Evolutionary conservation across 1,140 invertebrate genomes (phyloP).

Genomic region (Polypedilum vanderplanki): DNA sequence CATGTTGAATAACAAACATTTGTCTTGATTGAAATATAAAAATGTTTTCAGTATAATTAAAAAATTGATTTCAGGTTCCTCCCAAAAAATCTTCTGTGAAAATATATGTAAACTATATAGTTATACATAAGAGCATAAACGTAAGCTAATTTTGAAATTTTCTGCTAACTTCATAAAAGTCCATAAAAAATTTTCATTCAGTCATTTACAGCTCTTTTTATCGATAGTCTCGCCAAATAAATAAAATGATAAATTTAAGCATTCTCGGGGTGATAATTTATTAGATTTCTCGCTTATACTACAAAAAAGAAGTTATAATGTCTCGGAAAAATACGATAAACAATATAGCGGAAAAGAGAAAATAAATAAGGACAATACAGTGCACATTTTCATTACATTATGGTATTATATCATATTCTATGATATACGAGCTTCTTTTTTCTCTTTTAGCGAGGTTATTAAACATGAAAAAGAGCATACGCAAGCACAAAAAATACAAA

Average conservation of each 20-base stretch:
- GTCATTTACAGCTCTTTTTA: background rate
- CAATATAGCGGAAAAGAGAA: background rate
- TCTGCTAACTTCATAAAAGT: too few species aligned
- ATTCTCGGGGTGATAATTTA: conserved; percentile 6
- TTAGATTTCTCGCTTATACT: background rate
- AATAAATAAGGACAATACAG: conserved; percentile 10
- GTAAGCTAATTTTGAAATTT: too few species aligned
- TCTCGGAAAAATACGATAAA: conserved; percentile 1
- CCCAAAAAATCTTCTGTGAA: too few species aligned
- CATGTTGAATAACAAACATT: background rate
- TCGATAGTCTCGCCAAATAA: background rate
- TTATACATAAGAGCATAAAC: too few species aligned
- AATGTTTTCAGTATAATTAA: too few species aligned
- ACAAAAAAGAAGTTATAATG: background rate
- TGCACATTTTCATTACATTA: conserved; percentile 11
- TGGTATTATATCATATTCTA: conserved; percentile 3
- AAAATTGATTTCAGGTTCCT: too few species aligned
- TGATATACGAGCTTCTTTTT: background rate
- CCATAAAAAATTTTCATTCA: too few species aligned
- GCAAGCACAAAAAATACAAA: background rate
- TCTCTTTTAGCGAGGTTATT: background rate
- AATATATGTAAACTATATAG: too few species aligned
- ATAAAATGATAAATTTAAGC: conserved; percentile 3
- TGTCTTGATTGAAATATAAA: too few species aligned
- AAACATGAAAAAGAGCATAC: background rate